Conservation (phyloP, 2,113 vertebrate genomes). For the Columba livia region DNA sequence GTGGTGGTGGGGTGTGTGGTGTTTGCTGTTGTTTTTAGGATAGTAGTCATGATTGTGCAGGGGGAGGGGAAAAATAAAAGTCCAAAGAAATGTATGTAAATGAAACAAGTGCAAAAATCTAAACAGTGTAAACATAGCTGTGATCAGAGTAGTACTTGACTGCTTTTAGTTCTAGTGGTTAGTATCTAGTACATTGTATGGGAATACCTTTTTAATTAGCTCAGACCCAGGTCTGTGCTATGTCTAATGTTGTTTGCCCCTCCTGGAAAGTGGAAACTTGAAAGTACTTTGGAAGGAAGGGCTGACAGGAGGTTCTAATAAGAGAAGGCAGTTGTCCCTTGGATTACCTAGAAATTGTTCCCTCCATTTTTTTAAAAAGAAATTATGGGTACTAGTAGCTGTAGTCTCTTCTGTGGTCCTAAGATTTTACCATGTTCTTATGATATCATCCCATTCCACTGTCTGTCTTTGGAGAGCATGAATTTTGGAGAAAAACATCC, state of each 20-base stretch:
- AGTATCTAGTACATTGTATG: neutral
- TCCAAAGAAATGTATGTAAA: neutral
- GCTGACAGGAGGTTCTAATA: neutral
- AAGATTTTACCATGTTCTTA: neutral
- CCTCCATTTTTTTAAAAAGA: neutral
- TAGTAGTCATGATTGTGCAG: neutral
- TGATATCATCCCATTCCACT: fast-evolving
- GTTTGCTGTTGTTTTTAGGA: neutral
- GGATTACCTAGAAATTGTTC: neutral
- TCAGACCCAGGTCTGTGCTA: neutral
- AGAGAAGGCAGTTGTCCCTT: neutral
- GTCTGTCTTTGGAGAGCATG: neutral
- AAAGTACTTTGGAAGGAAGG: neutral
- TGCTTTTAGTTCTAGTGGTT: neutral
- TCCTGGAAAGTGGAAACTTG: neutral
- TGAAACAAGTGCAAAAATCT: neutral
- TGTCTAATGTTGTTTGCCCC: neutral
- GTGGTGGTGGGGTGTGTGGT: neutral
- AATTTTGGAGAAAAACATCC: neutral
- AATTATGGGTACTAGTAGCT: neutral
- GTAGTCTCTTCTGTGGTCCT: neutral
- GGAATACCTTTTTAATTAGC: conserved; percentile 36
- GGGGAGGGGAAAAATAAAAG: neutral
- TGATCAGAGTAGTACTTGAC: neutral
- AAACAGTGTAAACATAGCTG: neutral